Evolutionary conservation across 2,888 invertebrate genomes (phyloP), one percentile per base, ranked within the genome.

Genomic region (Pinctada fucata): DNA sequence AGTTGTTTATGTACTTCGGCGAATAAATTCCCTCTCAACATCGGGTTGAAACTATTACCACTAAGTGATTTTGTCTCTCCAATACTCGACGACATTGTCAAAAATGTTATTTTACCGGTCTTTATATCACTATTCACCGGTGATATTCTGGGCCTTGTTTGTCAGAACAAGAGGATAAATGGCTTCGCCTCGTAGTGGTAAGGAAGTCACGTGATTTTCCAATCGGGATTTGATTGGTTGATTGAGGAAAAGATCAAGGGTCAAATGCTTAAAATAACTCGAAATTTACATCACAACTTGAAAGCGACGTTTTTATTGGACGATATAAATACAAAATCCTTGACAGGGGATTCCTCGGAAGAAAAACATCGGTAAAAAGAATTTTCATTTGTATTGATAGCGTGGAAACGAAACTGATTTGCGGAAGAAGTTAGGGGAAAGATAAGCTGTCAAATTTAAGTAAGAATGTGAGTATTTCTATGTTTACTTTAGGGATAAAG

Each of bases 1-100:
- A 89, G 86, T 73, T 87, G 86, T 85, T 89, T 86, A 69, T 88
- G 85, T 72, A 89, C 86, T 84, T 88, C 87, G 4, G 87, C 85
- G 75, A 90, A 90, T 8, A 88, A 80, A 85, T 86, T 89, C 70
- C 77, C 67, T 72, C 78, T 80, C 13, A 69, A 45, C 13, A 69
- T 58, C 10, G 58, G 5, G 48, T 10, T 75, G 51, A 10, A 71
- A 48, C n/a, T 47, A 52, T 71, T 71, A n/a, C 69, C 75, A 69
- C 63, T 68, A 5, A 58, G 51, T 58, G 64, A 49, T n/a, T 69
- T 69, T 10, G 52, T 13, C n/a, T 58, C 49, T 13, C 51, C 69
- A 69, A 68, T 16, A n/a, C 68, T 68, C 45, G 69, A 50, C n/a
- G 75, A 51, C 75, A 75, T 75, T 31, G 48, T 69, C 69, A 13